These are phyloP conservation scores for Diaperis boleti DNA, from an alignment of 2,888 invertebrate genomes.

Conservation along the genomic window DNA sequence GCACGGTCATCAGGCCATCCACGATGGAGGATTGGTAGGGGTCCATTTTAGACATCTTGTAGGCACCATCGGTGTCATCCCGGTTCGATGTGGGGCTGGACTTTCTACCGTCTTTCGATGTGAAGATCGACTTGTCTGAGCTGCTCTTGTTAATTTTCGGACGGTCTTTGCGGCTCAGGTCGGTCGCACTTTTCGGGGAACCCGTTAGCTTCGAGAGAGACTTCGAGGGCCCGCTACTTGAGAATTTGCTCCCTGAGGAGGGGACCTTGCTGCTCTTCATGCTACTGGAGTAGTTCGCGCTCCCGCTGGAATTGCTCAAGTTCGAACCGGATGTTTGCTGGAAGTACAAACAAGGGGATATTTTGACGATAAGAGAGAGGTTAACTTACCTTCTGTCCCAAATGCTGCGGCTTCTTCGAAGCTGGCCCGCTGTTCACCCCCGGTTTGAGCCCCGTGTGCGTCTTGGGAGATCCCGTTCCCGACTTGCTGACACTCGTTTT, in stretches of 20 bases:
- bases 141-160: constrained; percentile 73
- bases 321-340: constrained; percentile 56
- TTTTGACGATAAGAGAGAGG: no score
- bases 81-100: constrained; percentile 75
- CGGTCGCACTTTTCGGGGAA: constrained; percentile 73
- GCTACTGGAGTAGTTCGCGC: constrained; percentile 44
- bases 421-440: constrained; percentile 90
- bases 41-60: constrained; percentile 74
- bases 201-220: constrained; percentile 64
- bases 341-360: constrained; percentile 31
- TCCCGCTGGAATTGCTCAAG: constrained; percentile 48
- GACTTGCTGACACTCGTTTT: constrained; percentile 57
- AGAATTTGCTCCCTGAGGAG: constrained; percentile 46
- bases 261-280: constrained; percentile 43
- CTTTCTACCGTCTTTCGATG: constrained; percentile 72
- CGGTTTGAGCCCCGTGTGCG: constrained; percentile 84
- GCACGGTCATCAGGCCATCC: constrained; percentile 78
- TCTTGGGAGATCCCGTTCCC: constrained; percentile 79
- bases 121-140: constrained; percentile 75
- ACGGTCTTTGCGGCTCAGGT: constrained; percentile 74
- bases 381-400: constrained; percentile 55
- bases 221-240: constrained; percentile 38
- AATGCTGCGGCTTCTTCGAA: constrained; percentile 81
- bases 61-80: constrained; percentile 76
- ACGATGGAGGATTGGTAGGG: constrained; percentile 74